A percentile compares a stretch with the other conserved stretches of the same genome.
Conservation (phyloP, 2,888 invertebrate species). For the Andrena trimmerana region DNA sequence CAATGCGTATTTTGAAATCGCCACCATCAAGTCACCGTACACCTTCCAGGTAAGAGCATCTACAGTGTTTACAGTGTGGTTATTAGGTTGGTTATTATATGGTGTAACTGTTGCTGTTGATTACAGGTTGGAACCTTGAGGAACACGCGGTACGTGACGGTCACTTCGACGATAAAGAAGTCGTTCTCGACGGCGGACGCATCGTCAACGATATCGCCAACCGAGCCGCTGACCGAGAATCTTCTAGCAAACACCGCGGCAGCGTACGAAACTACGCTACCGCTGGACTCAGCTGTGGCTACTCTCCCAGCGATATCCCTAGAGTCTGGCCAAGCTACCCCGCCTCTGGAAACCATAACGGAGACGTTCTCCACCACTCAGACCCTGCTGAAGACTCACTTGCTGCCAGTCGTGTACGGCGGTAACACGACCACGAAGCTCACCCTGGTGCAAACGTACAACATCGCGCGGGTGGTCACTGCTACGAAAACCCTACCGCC, state of each 20-base stretch:
- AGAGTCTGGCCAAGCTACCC: slow-evolving; percentile 92
- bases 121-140: slow-evolving; percentile 93
- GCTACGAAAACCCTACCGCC: slow-evolving; percentile 96
- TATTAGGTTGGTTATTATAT: neutral
- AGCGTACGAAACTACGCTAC: slow-evolving; percentile 90
- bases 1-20: slow-evolving; percentile 95
- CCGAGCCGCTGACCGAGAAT: slow-evolving; percentile 94
- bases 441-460: slow-evolving; percentile 95
- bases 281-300: slow-evolving; percentile 92
- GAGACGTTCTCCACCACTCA: slow-evolving; percentile 97
- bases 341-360: slow-evolving; percentile 94
- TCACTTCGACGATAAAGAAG: slow-evolving; percentile 94
- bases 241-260: slow-evolving; percentile 92
- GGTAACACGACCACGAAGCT: slow-evolving; percentile 91
- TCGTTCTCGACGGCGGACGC: slow-evolving; percentile 89
- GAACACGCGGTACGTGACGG: slow-evolving; percentile 94
- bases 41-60: slow-evolving; percentile 91
- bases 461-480: slow-evolving; percentile 94
- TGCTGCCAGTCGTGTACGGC: slow-evolving; percentile 92
- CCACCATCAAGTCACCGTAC: slow-evolving; percentile 95
- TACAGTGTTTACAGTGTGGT: neutral
- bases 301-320: slow-evolving; percentile 93
- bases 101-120: neutral
- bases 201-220: slow-evolving; percentile 86
- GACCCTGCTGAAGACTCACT: slow-evolving; percentile 94